Evolutionary conservation across 2,888 invertebrate genomes (phyloP).

Genomic region (Nomada goodeniana): DNA sequence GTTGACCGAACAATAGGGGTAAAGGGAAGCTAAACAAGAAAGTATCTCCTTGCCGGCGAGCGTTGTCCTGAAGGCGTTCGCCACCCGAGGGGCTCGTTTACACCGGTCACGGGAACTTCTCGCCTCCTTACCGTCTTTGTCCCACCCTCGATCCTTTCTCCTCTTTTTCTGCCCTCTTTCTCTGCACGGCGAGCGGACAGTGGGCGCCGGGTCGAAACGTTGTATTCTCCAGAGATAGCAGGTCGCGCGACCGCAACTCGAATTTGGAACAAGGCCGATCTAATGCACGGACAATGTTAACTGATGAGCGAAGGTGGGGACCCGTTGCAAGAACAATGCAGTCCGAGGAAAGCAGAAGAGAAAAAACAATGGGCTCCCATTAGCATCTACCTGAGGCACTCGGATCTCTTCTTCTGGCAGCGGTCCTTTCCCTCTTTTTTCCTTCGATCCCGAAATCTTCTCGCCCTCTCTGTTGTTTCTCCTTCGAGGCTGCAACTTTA

Average conservation of each 20-base stretch:
- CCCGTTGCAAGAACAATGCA: constrained; percentile 74
- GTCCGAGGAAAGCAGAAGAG: constrained; percentile 65
- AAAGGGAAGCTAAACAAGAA: constrained; percentile 63
- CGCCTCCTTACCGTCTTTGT: constrained; percentile 41
- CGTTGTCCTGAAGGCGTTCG: constrained; percentile 47
- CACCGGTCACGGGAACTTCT: constrained; percentile 55
- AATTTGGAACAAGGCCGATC: constrained; percentile 77
- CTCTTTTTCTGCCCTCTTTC: background rate
- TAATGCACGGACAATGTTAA: constrained; percentile 78
- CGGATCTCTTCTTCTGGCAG: constrained; percentile 48
- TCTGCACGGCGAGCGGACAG: background rate
- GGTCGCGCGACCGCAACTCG: constrained; percentile 69
- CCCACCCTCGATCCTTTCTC: constrained; percentile 20
- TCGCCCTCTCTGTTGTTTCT: constrained; percentile 27
- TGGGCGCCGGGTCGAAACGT: constrained; percentile 28
- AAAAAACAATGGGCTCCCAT: constrained; percentile 80
- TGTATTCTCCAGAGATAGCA: constrained; percentile 62
- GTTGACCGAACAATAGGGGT: constrained; percentile 47
- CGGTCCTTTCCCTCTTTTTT: constrained; percentile 37
- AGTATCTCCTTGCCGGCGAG: constrained; percentile 46
- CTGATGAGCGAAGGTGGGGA: constrained; percentile 73
- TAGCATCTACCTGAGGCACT: constrained; percentile 80
- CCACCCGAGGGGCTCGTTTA: constrained; percentile 65
- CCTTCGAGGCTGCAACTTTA: constrained; percentile 37
- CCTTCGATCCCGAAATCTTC: constrained; percentile 20